Percentiles rank a stretch among this genome's conserved stretches.
These are phyloP conservation scores for Plusia festucae DNA, from an alignment of 2,888 invertebrate genomes.

Conservation along the genomic window DNA sequence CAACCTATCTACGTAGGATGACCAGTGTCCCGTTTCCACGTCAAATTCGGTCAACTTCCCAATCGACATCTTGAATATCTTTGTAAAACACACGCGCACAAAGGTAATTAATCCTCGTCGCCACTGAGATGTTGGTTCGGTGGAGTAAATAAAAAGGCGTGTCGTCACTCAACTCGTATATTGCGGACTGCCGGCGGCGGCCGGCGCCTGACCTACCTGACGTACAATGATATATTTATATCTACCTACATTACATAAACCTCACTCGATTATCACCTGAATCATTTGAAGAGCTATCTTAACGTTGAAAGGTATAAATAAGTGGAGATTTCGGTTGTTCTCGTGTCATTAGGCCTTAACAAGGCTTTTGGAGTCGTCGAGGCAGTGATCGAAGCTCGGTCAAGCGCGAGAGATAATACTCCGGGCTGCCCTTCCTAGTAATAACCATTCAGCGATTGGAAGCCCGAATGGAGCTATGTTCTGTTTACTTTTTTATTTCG, in stretches of 20 bases:
- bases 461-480: conserved; percentile 50
- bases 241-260: too few species aligned
- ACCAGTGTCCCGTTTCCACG: conserved; percentile 25
- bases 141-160: too few species aligned
- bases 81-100: too few species aligned
- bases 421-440: conserved; percentile 63
- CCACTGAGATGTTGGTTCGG: too few species aligned
- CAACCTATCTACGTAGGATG: conserved; percentile 37
- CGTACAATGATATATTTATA: too few species aligned
- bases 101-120: too few species aligned
- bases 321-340: conserved; percentile 77
- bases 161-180: too few species aligned
- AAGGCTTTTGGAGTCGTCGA: conserved; percentile 83
- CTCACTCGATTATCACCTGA: conserved; percentile 59
- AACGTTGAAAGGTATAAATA: conserved; percentile 73
- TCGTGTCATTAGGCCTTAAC: conserved; percentile 85
- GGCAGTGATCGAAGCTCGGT: conserved; percentile 85
- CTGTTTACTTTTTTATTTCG: conserved; percentile 46
- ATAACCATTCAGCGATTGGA: conserved; percentile 58
- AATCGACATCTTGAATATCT: conserved; percentile 7
- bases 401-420: conserved; percentile 86
- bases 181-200: too few species aligned
- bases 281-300: conserved; percentile 62
- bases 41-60: conserved; percentile 10
- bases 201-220: too few species aligned